These are phyloP conservation scores for Copidosoma aretas DNA, from an alignment of 2,888 invertebrate genomes.

Conservation along the genomic window DNA sequence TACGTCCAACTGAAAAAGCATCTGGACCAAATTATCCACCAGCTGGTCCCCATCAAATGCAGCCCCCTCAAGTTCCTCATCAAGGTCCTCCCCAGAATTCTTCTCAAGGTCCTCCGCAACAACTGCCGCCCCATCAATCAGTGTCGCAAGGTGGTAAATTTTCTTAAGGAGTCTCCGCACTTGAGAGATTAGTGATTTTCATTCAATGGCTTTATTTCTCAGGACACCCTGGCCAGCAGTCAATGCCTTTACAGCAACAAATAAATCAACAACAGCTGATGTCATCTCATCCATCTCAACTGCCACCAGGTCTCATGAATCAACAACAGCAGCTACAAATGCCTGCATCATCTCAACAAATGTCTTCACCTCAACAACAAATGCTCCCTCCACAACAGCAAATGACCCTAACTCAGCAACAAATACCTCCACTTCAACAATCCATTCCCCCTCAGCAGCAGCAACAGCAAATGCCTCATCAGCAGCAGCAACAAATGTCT, in stretches of 20 bases:
- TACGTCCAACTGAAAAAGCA: constrained; percentile 40
- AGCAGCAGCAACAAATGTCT: constrained; percentile 32
- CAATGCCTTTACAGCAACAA: constrained; percentile 14
- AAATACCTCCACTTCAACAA: constrained; percentile 14
- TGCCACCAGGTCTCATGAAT: constrained; percentile 46
- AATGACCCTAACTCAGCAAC: constrained; percentile 37
- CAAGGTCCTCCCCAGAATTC: constrained; percentile 41
- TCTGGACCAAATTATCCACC: constrained; percentile 50
- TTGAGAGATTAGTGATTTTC: not conserved
- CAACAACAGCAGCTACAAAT: constrained; percentile 48
- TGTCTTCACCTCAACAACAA: constrained; percentile 17
- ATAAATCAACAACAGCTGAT: not conserved
- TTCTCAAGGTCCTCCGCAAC: constrained; percentile 40
- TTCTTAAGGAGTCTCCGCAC: not conserved
- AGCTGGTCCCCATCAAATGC: constrained; percentile 43
- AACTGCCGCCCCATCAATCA: constrained; percentile 33
- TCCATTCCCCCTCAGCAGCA: constrained; percentile 33
- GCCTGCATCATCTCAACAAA: constrained; percentile 47
- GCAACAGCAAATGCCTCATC: constrained; percentile 6
- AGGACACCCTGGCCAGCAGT: constrained; percentile 16
- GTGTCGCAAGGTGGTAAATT: constrained; percentile 25
- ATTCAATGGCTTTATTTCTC: not conserved
- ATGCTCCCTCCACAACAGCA: constrained; percentile 36
- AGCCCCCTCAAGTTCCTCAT: constrained; percentile 50
- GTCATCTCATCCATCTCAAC: constrained; percentile 45